phyloP scores from a whole-genome alignment of 30 jellyfish, hydroid and myxozoan species.

The Phacellophora camtschatica region DNA sequence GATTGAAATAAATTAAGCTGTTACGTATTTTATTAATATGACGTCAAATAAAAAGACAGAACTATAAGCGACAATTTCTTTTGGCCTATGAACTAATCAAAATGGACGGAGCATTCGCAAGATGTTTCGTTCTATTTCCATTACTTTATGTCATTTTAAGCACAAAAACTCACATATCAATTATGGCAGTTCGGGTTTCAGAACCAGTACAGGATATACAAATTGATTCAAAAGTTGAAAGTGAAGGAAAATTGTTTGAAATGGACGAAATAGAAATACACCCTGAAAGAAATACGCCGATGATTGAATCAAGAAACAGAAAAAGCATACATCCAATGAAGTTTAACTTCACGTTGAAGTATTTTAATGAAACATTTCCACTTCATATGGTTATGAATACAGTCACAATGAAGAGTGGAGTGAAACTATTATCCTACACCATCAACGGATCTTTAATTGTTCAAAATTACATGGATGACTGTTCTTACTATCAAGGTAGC shows the following conservation, averaged over 20 bases:
- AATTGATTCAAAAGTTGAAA: background rate
- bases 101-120: no score
- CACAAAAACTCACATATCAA: no score
- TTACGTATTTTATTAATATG: no score
- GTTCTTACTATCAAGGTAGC: conserved; percentile 45
- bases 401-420: conserved; percentile 4
- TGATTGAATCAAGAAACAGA: background rate
- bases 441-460: conserved; percentile 18
- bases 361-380: background rate
- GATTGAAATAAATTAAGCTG: no score
- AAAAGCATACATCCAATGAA: background rate
- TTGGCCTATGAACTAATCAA: no score
- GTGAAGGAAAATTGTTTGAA: background rate
- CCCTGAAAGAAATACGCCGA: background rate
- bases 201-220: no score
- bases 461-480: conserved; percentile 14
- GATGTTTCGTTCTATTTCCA: no score
- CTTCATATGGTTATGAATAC: conserved; percentile 7
- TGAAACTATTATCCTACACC: conserved; percentile 25
- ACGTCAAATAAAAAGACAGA: no score
- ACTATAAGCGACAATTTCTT: no score
- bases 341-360: background rate
- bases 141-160: no score
- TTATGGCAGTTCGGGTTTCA: no score
- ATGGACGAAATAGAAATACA: background rate